A percentile compares a stretch with the other conserved stretches of the same genome.
These are phyloP conservation scores for Bothrops jararaca DNA, from an alignment of 2,113 vertebrate species.

Conservation along the genomic window DNA sequence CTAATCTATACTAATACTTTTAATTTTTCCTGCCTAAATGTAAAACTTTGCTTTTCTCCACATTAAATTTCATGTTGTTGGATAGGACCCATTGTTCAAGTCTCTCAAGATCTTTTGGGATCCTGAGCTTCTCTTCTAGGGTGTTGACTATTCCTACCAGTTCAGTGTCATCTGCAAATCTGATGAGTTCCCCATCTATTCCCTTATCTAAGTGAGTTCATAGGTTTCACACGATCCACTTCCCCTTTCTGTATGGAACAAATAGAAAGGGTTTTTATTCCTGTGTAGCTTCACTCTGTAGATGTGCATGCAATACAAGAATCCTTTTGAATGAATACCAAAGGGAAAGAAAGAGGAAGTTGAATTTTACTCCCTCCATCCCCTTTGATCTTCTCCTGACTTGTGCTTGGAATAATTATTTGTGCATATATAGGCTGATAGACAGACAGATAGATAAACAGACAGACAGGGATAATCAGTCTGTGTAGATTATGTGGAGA, in stretches of 20 bases:
- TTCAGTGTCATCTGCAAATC: no score
- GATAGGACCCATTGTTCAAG: no score
- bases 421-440: background rate
- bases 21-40: no score
- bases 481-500: background rate
- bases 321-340: background rate
- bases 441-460: background rate
- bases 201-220: background rate
- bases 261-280: background rate
- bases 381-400: background rate
- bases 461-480: background rate
- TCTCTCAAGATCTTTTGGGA: no score
- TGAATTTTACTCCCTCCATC: background rate
- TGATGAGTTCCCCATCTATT: no score
- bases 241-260: background rate
- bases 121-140: no score
- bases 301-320: background rate
- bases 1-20: no score
- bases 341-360: background rate
- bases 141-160: no score
- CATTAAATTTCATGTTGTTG: no score
- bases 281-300: background rate
- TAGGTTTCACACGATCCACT: background rate
- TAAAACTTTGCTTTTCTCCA: no score
- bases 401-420: background rate